Conservation (phyloP, 2,888 invertebrate genomes). For the Dolichomitus sp. region DNA sequence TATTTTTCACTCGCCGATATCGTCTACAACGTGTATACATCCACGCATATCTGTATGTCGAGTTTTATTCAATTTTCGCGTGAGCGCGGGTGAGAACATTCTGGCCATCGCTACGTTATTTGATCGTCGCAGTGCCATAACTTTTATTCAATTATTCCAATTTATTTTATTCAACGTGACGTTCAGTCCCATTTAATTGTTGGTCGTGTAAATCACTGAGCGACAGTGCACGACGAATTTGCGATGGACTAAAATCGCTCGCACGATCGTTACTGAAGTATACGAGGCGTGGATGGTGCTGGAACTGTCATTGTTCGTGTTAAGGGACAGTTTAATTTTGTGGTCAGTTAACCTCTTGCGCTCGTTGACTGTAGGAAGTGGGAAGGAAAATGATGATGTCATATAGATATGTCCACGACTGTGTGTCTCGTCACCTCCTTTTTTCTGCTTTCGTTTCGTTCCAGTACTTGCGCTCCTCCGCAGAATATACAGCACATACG, state of each 20-base stretch:
- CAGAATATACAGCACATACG: conserved; percentile 9
- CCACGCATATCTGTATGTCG: not conserved
- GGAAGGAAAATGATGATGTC: conserved; percentile 30
- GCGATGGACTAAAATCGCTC: not conserved
- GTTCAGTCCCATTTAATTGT: conserved; percentile 15
- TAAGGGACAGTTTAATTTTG: conserved; percentile 51
- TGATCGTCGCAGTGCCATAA: conserved; percentile 22
- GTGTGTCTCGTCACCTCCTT: conserved; percentile 34
- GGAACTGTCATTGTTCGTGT: conserved; percentile 24
- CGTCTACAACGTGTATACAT: conserved; percentile 3
- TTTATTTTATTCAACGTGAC: conserved; percentile 11
- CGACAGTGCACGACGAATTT: not conserved
- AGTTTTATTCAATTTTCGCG: conserved; percentile 45
- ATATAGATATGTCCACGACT: not conserved
- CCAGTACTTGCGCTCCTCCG: conserved; percentile 23
- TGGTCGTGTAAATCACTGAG: not conserved
- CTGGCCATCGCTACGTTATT: conserved; percentile 2
- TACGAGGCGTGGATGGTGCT: not conserved
- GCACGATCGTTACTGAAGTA: not conserved
- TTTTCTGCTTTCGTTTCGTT: conserved; percentile 37
- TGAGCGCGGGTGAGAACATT: not conserved
- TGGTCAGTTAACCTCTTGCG: conserved; percentile 48
- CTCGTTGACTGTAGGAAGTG: conserved; percentile 41
- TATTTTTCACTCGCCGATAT: conserved; percentile 48
- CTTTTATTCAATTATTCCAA: conserved; percentile 47